phyloP scores from a whole-genome alignment of 2,797 vertebrate species.

The Hylomyscus alleni region DNA sequence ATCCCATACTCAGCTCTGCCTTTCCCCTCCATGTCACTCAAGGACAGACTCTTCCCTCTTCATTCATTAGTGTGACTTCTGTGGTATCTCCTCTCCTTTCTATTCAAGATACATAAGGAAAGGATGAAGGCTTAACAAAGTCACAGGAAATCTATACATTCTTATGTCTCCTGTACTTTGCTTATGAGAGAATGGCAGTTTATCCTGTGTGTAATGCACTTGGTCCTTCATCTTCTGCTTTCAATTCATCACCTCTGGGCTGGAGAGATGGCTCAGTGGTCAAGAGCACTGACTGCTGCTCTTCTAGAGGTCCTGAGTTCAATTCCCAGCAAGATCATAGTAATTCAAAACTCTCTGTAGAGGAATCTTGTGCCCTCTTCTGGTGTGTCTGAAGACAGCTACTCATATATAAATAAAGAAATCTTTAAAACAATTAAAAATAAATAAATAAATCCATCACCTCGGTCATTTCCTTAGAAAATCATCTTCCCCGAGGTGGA shows the following conservation, averaged over 20 bases:
- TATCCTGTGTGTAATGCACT: background rate
- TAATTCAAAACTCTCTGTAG: background rate
- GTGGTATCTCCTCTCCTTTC: background rate
- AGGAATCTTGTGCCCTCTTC: background rate
- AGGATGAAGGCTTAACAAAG: background rate
- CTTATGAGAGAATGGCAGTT: background rate
- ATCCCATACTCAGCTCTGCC: background rate
- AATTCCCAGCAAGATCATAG: background rate
- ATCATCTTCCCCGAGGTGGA: background rate
- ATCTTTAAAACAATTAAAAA: background rate
- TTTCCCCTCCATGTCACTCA: background rate
- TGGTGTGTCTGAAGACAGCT: background rate
- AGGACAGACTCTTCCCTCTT: background rate
- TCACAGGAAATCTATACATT: background rate
- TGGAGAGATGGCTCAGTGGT: background rate
- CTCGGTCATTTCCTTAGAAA: background rate
- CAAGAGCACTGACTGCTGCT: background rate
- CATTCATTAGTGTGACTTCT: background rate
- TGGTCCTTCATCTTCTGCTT: conserved; percentile 1
- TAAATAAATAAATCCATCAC: background rate
- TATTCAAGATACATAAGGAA: background rate
- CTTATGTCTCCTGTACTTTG: background rate
- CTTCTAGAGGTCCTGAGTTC: background rate
- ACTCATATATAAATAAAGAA: background rate
- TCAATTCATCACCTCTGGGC: background rate